These are phyloP conservation scores for Mythimna albipuncta DNA, from an alignment of 2,888 invertebrate genomes.

Conservation along the genomic window DNA sequence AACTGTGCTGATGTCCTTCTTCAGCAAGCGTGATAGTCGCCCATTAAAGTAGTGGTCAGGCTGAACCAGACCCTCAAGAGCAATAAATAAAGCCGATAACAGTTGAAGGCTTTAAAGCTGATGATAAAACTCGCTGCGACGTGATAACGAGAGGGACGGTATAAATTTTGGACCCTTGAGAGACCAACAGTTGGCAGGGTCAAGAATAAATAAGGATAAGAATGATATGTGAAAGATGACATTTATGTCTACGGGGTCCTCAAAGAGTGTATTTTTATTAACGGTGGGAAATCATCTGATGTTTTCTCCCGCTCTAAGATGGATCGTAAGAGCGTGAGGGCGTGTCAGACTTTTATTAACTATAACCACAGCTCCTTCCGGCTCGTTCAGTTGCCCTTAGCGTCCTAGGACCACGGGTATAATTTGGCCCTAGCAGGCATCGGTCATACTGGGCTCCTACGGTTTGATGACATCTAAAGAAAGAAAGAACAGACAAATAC, in stretches of 20 bases:
- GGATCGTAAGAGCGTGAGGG: no score
- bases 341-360: no score
- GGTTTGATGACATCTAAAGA: no score
- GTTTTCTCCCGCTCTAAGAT: no score
- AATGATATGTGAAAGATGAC: conserved; percentile 21
- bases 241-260: neutral
- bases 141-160: conserved; percentile 39
- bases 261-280: neutral
- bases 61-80: conserved; percentile 10
- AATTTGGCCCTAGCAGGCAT: no score
- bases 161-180: conserved; percentile 46
- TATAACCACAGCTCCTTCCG: no score
- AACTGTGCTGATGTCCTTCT: neutral
- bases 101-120: conserved; percentile 42
- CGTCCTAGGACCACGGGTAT: no score
- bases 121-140: conserved; percentile 60
- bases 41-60: conserved; percentile 44
- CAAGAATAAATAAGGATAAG: conserved; percentile 37
- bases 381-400: no score
- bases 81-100: conserved; percentile 60
- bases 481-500: no score
- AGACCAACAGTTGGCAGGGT: conserved; percentile 11
- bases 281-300: no score
- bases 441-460: no score
- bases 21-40: conserved; percentile 10